These are phyloP conservation scores for Takifugu ocellatus DNA, from an alignment of 2,797 vertebrate species.

Conservation along the genomic window DNA sequence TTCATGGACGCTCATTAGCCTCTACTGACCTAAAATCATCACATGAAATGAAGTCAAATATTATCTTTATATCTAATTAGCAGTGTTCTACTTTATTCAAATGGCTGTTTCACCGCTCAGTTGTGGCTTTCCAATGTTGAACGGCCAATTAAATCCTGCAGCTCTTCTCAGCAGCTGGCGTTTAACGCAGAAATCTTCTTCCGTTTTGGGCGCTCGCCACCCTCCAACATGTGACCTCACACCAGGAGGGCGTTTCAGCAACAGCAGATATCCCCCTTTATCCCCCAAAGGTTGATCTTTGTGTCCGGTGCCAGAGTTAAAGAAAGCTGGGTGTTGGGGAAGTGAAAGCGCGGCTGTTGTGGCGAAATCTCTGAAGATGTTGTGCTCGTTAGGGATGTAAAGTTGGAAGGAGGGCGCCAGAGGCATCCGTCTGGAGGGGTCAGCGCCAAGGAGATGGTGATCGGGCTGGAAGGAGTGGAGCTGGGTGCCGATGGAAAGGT, in stretches of 20 bases:
- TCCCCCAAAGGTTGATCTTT: slow-evolving; percentile 13
- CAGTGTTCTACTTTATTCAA: slow-evolving; percentile 1
- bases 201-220: slow-evolving; percentile 1
- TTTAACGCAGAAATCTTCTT: slow-evolving; percentile 20
- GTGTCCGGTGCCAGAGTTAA: no score
- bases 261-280: slow-evolving; percentile 3
- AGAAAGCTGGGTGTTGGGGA: background rate
- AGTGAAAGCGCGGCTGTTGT: background rate
- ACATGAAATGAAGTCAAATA: background rate
- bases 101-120: background rate
- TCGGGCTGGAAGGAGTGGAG: slow-evolving; percentile 96
- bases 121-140: background rate
- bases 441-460: slow-evolving; percentile 93
- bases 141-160: background rate
- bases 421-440: slow-evolving; percentile 88
- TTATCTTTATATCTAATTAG: background rate
- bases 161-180: slow-evolving; percentile 7
- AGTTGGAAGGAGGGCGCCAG: slow-evolving; percentile 88
- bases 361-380: slow-evolving; percentile 32
- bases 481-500: slow-evolving; percentile 98
- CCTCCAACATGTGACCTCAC: slow-evolving; percentile 12
- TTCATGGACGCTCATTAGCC: slow-evolving; percentile 20
- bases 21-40: slow-evolving; percentile 26
- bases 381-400: slow-evolving; percentile 83
- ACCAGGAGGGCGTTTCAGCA: slow-evolving; percentile 35